Conservation (phyloP, 1,140 invertebrate genomes). For the Xylocopa sonorina region DNA sequence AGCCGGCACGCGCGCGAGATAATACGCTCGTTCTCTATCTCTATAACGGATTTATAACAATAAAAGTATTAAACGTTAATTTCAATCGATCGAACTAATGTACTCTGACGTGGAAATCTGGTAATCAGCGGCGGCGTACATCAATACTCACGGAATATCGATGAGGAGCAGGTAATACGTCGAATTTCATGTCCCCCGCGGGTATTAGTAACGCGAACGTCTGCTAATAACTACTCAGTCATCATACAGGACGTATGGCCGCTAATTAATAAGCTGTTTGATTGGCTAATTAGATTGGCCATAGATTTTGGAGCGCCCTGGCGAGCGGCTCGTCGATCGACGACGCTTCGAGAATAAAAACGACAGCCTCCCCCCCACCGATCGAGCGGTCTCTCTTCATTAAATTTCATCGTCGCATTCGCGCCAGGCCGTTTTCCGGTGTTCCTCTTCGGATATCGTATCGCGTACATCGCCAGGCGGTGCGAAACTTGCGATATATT, state of each 20-base stretch:
- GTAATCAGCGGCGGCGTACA: conserved; percentile 15
- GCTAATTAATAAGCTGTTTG: conserved; percentile 49
- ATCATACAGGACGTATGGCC: conserved; percentile 28
- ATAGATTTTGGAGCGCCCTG: conserved; percentile 6
- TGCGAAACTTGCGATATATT: too few relatives aligned
- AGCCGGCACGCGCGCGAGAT: too few relatives aligned
- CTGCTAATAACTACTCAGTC: conserved; percentile 42
- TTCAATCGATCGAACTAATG: conserved; percentile 32
- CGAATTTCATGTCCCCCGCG: conserved; percentile 22
- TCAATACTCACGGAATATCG: conserved; percentile 36
- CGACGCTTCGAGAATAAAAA: too few relatives aligned
- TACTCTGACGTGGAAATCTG: conserved; percentile 18
- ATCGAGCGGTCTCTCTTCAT: background rate
- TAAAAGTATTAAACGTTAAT: conserved; percentile 24
- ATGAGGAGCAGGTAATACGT: conserved; percentile 15
- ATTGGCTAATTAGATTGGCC: conserved; percentile 45
- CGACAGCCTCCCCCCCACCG: too few relatives aligned
- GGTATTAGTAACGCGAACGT: conserved; percentile 46
- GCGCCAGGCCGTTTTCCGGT: too few relatives aligned
- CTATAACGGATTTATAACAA: background rate
- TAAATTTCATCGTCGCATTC: background rate
- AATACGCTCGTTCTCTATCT: background rate
- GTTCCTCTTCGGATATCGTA: too few relatives aligned
- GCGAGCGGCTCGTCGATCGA: too few relatives aligned
- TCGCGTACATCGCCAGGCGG: too few relatives aligned